Base-by-base conservation (phyloP, 2,797 vertebrate genomes). In the Poliocrania exsul region DNA sequence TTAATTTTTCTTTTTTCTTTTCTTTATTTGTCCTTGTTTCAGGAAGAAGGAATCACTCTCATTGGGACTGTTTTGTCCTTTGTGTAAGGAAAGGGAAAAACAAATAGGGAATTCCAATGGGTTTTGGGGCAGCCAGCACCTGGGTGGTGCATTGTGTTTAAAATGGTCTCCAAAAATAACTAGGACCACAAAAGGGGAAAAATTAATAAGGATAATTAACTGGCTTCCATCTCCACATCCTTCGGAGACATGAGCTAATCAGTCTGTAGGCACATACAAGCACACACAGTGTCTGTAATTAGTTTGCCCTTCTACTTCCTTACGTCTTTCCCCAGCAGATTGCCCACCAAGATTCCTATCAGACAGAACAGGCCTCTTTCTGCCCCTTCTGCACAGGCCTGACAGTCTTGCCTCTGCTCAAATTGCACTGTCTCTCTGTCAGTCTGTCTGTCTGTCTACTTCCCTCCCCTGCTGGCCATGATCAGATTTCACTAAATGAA, bases 401-500 rank as follows among this genome's bases (percentile, higher is more conserved):
- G 72, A 80, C 86, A 78, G 57, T 50, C 85, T 89, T 90, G 80
- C 65, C 78, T 94, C 42, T 29, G 19, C 85, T 82, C 72, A 81
- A 77, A 91, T 18, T 60, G 67, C 56, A 84, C 49, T 3, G 3
- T 93, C 60, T 94, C 47, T 58, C 78, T 88, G 84, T 88, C 91
- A 73, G 77, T 88, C 72, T 42, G 82, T 90, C 85, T 86, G 86
- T 80, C 90, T 93, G 92, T 74, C 93, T 95, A 4, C 75, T 95
- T 95, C 89, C 60, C 88, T 94, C 77, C 74, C 54, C 88, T 93
- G 82, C 92, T 92, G 86, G 96, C 93, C 95, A 92, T 2, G 91
- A 96, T 97, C 96, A 95, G 82, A 94, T 97, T 97, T 96, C 96
- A 96, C 73, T 88, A 97, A 96, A 96, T 97, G 94, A 97, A 96